Base-by-base conservation (phyloP, 2,113 vertebrate genomes). In the Syngnathus typhle region DNA sequence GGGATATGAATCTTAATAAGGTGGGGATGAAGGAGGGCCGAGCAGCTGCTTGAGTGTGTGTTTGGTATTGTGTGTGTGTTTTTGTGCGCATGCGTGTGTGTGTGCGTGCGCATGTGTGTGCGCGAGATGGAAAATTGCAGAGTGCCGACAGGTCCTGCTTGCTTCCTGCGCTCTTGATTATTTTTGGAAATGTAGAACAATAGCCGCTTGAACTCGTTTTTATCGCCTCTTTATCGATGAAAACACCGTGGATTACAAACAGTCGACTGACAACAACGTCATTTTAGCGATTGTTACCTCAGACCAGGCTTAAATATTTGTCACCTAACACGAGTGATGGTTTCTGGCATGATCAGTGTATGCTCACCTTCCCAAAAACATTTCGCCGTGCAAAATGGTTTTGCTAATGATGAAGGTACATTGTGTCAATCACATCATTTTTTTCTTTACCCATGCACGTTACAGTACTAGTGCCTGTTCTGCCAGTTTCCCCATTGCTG, bases 1-100 rank as follows among this genome's bases (percentile, higher is more conserved):
- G 82, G 88, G 89, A 90, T 89, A 89, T 90, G 90, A 92, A 92
- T 92, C 89, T 88, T 90, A 92, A 92, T 91, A 83, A 89, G 87
- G 68, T 81, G 77, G 74, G 73, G 73, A 69, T 67, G 79, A 72
- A 66, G 62, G 54, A 46, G 43, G 49, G 61, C 46, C 32, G 52
- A 72, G 77, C 69, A 76, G 74, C 74, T 74, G 69, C 78, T 61
- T 49, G 68, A 69, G 56, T 67, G 55, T 67, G 51, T 60, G 41
- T 43, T 8, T 43, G 41, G 27, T 32, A 32, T 32, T 68, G 56
- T 64, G 69, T 68, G 43, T 15, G 44, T 16, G 44, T 13, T 77
- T 43, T 8, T 43, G 10, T 41, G 9, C 11, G 9, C 2, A 2
- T 32, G 27, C 27, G 72, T 72, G 75, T 71, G 69, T 68, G 61